A percentile compares a stretch with the other conserved stretches of the same genome.
phyloP scores from a whole-genome alignment of 1,140 invertebrate genomes.

The Leptinotarsa lineolata region DNA sequence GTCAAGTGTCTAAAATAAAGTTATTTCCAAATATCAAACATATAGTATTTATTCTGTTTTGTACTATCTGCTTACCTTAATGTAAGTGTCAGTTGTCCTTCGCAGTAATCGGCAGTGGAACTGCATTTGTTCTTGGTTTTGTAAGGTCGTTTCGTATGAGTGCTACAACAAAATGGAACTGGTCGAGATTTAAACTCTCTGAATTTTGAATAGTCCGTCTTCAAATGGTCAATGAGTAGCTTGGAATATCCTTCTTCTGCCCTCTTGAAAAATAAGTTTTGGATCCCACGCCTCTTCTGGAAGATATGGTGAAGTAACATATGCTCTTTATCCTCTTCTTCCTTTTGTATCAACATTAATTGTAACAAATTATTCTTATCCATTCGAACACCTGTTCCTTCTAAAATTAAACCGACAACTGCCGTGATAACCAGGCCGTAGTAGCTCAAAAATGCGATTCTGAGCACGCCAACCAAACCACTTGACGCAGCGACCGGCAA shows the following conservation, averaged over 20 bases:
- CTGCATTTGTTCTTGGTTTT: too few species aligned
- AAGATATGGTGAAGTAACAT: conserved; percentile 12
- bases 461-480: too few species aligned
- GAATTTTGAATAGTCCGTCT: not conserved
- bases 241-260: not conserved
- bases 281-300: not conserved
- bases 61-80: not conserved
- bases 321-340: conserved; percentile 19
- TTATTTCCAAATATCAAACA: not conserved
- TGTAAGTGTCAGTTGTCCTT: not conserved
- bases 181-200: conserved; percentile 15
- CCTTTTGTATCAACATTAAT: conserved; percentile 12
- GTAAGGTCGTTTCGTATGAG: too few species aligned
- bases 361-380: conserved; percentile 15
- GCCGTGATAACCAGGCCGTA: too few species aligned
- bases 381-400: not conserved
- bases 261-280: conserved; percentile 1
- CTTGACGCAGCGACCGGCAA: too few species aligned
- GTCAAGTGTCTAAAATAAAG: not conserved
- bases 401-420: not conserved
- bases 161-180: conserved; percentile 20
- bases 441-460: too few species aligned
- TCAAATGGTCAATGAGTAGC: conserved; percentile 23
- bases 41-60: not conserved
- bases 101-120: too few species aligned